phyloP scores from a whole-genome alignment of 2,888 invertebrate species.

The Lithosia quadra region DNA sequence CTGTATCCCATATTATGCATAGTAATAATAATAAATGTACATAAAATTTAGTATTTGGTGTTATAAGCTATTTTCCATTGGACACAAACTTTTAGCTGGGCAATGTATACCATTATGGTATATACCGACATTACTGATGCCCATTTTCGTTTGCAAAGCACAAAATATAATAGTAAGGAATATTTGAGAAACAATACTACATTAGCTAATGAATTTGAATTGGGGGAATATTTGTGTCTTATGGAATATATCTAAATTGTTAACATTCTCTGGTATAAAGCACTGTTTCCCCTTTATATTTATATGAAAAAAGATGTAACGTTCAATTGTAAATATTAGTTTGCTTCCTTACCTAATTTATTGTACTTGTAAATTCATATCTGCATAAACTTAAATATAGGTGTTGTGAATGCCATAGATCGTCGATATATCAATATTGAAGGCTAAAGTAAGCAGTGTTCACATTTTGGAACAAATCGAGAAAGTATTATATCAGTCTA shows the following conservation, averaged over 20 bases:
- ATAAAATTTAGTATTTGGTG: conserved; percentile 58
- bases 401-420: conserved; percentile 73
- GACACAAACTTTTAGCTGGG: conserved; percentile 43
- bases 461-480: conserved; percentile 66
- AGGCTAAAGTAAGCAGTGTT: conserved; percentile 61
- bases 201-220: conserved; percentile 5
- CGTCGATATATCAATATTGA: conserved; percentile 42
- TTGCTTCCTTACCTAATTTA: conserved; percentile 81
- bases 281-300: conserved; percentile 44
- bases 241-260: conserved; percentile 53
- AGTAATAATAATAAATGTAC: conserved; percentile 57
- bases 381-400: conserved; percentile 70
- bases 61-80: conserved; percentile 56
- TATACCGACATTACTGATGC: conserved; percentile 24
- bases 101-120: conserved; percentile 22
- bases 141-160: conserved; percentile 26
- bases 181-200: not conserved
- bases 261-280: conserved; percentile 50
- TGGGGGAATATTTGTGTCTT: conserved; percentile 43
- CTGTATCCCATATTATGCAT: conserved; percentile 56
- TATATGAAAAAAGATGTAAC: conserved; percentile 40
- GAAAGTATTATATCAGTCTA: conserved; percentile 79
- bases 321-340: conserved; percentile 82
- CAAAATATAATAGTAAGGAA: conserved; percentile 25
- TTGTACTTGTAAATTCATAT: conserved; percentile 77